These are phyloP conservation scores for Clarias magur DNA, from an alignment of 2,113 vertebrate genomes.

Conservation along the genomic window DNA sequence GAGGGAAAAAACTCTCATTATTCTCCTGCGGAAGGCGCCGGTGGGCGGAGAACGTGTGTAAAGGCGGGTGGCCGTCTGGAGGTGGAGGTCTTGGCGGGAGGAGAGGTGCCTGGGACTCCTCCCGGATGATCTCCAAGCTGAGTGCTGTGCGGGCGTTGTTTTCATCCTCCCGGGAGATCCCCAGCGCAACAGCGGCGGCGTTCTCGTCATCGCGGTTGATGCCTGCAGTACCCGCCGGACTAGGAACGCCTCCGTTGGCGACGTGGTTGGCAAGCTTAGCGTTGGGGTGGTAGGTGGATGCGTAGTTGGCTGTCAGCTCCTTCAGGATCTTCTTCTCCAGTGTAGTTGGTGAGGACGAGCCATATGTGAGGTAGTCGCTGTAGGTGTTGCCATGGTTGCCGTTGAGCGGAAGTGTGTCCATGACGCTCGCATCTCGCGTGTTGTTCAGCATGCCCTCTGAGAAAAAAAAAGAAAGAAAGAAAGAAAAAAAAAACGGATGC, in stretches of 20 bases:
- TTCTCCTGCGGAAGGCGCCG: constrained; percentile 90
- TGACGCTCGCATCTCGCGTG: constrained; percentile 98
- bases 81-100: constrained; percentile 86
- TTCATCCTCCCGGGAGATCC: constrained; percentile 79
- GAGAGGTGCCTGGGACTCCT: constrained; percentile 91
- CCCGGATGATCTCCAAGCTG: constrained; percentile 91
- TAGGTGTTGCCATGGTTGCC: constrained; percentile 99
- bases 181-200: constrained; percentile 77
- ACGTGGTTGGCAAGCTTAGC: constrained; percentile 96
- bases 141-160: constrained; percentile 58
- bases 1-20: constrained; percentile 96
- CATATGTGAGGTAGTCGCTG: constrained; percentile 95
- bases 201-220: constrained; percentile 82
- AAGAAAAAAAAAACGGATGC: background rate
- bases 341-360: constrained; percentile 85
- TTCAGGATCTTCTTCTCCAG: constrained; percentile 98
- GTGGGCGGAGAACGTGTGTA: constrained; percentile 81
- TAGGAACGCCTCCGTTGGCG: constrained; percentile 78
- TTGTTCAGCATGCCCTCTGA: constrained; percentile 99
- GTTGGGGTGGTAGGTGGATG: constrained; percentile 93
- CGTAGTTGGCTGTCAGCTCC: constrained; percentile 96
- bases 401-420: constrained; percentile 99
- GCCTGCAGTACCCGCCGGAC: constrained; percentile 60
- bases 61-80: constrained; percentile 81
- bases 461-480: constrained; percentile 30